phyloP scores from a whole-genome alignment of 2,888 invertebrate genomes.

The Latheticus oryzae region DNA sequence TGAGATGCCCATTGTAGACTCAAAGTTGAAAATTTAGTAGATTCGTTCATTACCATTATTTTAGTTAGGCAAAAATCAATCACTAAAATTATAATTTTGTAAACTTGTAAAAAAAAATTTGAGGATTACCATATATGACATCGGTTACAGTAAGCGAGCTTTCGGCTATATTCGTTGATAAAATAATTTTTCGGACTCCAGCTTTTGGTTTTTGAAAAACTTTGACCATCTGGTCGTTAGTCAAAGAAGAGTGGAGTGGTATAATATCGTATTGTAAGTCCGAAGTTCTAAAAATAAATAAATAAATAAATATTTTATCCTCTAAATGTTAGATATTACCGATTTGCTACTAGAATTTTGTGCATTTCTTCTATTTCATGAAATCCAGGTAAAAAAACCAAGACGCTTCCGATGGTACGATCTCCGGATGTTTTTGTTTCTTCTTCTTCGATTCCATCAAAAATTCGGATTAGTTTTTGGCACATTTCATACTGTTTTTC shows the following conservation, averaged over 20 bases:
- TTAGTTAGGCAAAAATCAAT: conserved; percentile 96
- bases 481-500: conserved; percentile 59
- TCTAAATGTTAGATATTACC: no score
- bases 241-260: conserved; percentile 75
- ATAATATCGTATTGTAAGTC: conserved; percentile 58
- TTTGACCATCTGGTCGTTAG: conserved; percentile 73
- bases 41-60: conserved; percentile 78
- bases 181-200: conserved; percentile 82
- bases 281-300: conserved; percentile 1
- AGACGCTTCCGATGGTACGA: conserved; percentile 71
- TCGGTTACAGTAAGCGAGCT: conserved; percentile 93
- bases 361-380: conserved; percentile 83
- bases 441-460: conserved; percentile 73
- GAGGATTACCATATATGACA: conserved; percentile 77
- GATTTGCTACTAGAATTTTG: conserved; percentile 52
- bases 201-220: conserved; percentile 73
- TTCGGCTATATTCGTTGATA: conserved; percentile 93
- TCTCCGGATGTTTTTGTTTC: conserved; percentile 45
- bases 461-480: conserved; percentile 65
- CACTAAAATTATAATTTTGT: conserved; percentile 76
- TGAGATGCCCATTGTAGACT: conserved; percentile 90
- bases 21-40: conserved; percentile 83
- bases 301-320: no score
- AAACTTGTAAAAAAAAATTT: conserved; percentile 5
- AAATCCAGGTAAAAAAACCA: conserved; percentile 91